Conservation (phyloP, 2,797 vertebrate species). For the Fringilla coelebs region DNA sequence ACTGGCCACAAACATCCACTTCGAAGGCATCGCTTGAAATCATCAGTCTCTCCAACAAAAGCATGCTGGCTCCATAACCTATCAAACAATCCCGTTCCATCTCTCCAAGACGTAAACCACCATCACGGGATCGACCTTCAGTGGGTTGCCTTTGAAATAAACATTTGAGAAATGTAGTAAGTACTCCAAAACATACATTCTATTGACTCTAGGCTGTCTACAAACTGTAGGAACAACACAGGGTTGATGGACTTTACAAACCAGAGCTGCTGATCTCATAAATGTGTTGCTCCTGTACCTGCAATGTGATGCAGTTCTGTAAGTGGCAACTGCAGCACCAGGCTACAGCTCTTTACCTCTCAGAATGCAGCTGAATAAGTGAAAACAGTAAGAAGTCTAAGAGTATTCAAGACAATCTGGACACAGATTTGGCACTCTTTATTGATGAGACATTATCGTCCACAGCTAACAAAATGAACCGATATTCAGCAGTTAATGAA, state of each 20-base stretch:
- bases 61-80: slow-evolving; percentile 98
- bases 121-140: slow-evolving; percentile 95
- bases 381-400: neutral
- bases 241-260: neutral
- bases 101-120: slow-evolving; percentile 95
- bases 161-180: neutral
- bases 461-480: neutral
- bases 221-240: neutral
- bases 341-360: neutral
- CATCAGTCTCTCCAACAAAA: slow-evolving; percentile 95
- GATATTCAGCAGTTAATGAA: neutral
- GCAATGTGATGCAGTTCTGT: neutral
- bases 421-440: neutral
- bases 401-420: neutral
- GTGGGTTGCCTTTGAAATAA: slow-evolving; percentile 89
- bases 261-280: neutral
- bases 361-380: neutral
- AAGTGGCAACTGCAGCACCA: neutral
- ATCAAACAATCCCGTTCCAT: slow-evolving; percentile 99
- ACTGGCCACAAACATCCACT: slow-evolving; percentile 97
- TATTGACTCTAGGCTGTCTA: neutral
- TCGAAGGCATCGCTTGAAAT: slow-evolving; percentile 99
- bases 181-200: neutral
- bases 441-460: neutral
- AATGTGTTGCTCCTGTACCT: neutral